Percentiles rank a stretch among this genome's conserved stretches.
phyloP scores from a whole-genome alignment of 2,113 vertebrate genomes.

The Platysternon megacephalum region DNA sequence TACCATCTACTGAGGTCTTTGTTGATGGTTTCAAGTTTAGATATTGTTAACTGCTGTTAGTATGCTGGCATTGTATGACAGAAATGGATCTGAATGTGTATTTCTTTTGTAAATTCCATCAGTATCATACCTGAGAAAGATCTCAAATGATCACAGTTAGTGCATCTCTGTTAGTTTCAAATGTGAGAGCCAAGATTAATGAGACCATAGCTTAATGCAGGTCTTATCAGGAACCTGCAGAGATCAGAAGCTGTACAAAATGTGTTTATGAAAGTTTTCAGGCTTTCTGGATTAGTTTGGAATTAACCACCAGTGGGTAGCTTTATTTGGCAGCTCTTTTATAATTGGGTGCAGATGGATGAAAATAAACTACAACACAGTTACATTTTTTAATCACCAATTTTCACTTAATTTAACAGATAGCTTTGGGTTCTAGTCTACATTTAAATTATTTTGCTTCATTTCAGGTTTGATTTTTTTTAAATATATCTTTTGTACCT shows the following conservation, averaged over 20 bases:
- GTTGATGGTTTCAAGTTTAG: background rate
- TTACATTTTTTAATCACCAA: slow-evolving; percentile 64
- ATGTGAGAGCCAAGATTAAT: slow-evolving; percentile 45
- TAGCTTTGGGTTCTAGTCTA: slow-evolving; percentile 43
- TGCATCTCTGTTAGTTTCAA: slow-evolving; percentile 55
- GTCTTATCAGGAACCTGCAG: slow-evolving; percentile 63
- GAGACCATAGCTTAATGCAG: slow-evolving; percentile 41
- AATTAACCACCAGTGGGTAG: slow-evolving; percentile 38
- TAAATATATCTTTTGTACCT: background rate
- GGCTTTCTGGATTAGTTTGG: slow-evolving; percentile 52
- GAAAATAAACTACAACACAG: slow-evolving; percentile 59
- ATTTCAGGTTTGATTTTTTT: background rate
- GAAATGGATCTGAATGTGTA: background rate
- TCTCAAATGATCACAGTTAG: slow-evolving; percentile 62
- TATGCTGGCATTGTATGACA: background rate
- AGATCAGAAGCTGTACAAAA: slow-evolving; percentile 58
- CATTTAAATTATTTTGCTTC: slow-evolving; percentile 36
- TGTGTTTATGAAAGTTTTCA: slow-evolving; percentile 25
- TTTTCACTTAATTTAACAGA: slow-evolving; percentile 67
- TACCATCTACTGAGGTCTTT: background rate
- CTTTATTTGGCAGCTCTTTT: slow-evolving; percentile 62
- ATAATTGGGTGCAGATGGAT: slow-evolving; percentile 62
- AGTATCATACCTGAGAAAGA: slow-evolving; percentile 36
- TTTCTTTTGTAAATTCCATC: slow-evolving; percentile 3
- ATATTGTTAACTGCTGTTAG: background rate